Conservation (phyloP, 2,797 vertebrate genomes). For the Acanthiza pusilla region DNA sequence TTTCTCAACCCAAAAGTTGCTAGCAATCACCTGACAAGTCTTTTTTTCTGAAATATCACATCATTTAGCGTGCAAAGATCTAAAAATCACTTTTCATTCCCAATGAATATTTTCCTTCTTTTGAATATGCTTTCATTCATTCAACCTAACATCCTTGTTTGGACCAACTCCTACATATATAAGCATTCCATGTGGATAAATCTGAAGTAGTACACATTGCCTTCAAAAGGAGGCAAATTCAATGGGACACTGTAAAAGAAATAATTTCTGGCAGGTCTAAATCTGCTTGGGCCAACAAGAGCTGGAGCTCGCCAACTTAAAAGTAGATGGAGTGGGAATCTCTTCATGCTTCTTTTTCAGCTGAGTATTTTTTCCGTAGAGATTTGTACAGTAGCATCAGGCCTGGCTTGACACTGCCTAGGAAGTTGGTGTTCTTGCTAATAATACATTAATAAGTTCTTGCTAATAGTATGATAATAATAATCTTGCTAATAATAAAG, state of each 20-base stretch:
- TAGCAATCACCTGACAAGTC: neutral
- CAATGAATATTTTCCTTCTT: neutral
- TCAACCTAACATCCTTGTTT: neutral
- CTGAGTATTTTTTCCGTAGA: neutral
- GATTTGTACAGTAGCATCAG: neutral
- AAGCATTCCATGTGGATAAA: neutral
- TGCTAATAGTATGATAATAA: neutral
- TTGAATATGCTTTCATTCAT: neutral
- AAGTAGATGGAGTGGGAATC: neutral
- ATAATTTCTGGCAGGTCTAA: neutral
- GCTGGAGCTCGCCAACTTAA: neutral
- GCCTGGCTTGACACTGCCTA: neutral
- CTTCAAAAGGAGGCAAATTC: neutral
- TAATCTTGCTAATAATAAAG: neutral
- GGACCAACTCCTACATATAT: neutral
- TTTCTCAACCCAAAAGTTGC: neutral
- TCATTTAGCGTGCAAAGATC: neutral
- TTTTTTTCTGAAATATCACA: neutral
- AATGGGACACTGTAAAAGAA: neutral
- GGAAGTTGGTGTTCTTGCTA: neutral
- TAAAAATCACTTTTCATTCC: neutral
- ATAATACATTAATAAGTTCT: neutral
- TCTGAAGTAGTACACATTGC: neutral
- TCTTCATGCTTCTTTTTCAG: neutral
- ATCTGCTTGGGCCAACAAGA: neutral